Conservation (phyloP, 2,888 invertebrate species). For the Papilio protenor region DNA sequence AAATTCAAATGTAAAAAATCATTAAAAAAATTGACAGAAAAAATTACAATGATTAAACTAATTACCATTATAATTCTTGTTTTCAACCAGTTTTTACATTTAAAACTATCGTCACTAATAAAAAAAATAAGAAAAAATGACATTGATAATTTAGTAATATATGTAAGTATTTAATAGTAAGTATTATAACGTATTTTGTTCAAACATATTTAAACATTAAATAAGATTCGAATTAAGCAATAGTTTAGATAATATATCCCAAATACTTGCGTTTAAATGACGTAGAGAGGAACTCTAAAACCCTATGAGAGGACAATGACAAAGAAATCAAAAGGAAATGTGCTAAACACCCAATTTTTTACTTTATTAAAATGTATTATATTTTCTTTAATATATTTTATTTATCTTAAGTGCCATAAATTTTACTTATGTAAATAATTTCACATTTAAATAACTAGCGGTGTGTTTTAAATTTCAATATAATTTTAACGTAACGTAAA, state of each 20-base stretch:
- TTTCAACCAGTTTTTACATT: no score
- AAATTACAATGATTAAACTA: not conserved
- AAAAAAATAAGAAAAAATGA: no score
- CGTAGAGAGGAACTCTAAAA: not conserved
- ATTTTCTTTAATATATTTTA: not conserved
- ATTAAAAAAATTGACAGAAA: no score
- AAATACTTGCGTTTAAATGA: no score
- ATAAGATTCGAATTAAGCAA: no score
- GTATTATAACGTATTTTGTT: no score
- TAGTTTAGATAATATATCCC: no score
- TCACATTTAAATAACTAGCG: not conserved
- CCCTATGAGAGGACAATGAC: not conserved
- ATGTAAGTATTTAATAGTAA: no score
- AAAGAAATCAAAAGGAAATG: not conserved
- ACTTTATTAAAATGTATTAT: not conserved
- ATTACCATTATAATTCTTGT: not conserved
- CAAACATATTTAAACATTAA: no score
- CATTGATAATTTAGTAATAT: no score
- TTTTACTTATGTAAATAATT: not conserved
- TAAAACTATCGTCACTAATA: no score
- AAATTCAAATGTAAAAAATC: no score
- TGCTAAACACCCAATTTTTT: not conserved
- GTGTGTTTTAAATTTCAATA: not conserved
- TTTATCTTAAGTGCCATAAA: not conserved
- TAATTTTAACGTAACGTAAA: not conserved